Conservation (phyloP, 2,888 invertebrate species). For the Aromia moschata region DNA sequence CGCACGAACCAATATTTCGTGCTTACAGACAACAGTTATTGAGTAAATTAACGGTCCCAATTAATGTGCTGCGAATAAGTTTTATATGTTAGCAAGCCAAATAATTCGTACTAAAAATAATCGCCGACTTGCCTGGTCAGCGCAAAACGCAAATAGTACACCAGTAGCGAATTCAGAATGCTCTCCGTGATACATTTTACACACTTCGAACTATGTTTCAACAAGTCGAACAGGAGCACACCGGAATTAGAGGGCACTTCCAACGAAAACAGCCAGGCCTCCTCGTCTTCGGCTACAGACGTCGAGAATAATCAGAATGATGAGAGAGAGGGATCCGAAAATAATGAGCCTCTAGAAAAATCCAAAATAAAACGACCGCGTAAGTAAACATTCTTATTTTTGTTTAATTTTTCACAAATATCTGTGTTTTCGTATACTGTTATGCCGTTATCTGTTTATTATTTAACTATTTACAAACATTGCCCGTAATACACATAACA, state of each 20-base stretch:
- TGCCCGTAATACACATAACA: too few relatives aligned
- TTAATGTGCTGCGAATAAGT: constrained; percentile 3
- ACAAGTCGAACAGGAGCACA: too few relatives aligned
- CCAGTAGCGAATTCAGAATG: constrained; percentile 28
- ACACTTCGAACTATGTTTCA: constrained; percentile 18
- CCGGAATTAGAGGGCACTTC: too few relatives aligned
- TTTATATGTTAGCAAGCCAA: constrained; percentile 1
- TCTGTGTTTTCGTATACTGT: too few relatives aligned
- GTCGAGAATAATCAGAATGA: constrained; percentile 41
- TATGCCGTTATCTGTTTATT: too few relatives aligned
- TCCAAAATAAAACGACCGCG: constrained; percentile 53
- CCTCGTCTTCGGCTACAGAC: constrained; percentile 33
- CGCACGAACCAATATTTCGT: neutral
- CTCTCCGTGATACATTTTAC: constrained; percentile 3
- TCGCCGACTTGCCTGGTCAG: constrained; percentile 7
- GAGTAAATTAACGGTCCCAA: constrained; percentile 10
- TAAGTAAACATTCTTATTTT: constrained; percentile 42
- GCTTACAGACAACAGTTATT: constrained; percentile 8
- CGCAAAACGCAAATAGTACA: constrained; percentile 29
- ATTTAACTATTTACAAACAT: too few relatives aligned
- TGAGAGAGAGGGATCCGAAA: constrained; percentile 37
- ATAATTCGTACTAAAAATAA: constrained; percentile 28
- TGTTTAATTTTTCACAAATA: too few relatives aligned
- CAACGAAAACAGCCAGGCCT: constrained; percentile 25
- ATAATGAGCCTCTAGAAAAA: constrained; percentile 50